Evolutionary conservation across 2,797 vertebrate species (phyloP).

Genomic region (Muscicapa comitata): DNA sequence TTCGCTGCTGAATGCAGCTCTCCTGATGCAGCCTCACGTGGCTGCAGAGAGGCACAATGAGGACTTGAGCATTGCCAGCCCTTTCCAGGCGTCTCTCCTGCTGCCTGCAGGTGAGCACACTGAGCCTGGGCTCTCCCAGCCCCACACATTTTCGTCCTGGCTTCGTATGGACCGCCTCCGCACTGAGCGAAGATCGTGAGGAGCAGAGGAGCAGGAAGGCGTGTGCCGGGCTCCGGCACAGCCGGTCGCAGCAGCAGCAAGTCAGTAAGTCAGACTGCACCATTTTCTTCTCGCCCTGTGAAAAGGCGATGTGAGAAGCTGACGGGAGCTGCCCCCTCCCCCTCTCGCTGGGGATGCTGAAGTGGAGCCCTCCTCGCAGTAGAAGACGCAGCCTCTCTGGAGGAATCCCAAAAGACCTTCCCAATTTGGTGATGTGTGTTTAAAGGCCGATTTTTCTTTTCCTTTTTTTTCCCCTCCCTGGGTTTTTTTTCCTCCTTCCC

Average conservation of each 20-base stretch:
- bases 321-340: slow-evolving; percentile 46
- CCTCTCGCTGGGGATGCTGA: slow-evolving; percentile 35
- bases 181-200: not conserved
- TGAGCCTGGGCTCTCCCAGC: not conserved
- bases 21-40: slow-evolving; percentile 67
- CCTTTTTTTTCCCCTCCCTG: rapidly evolving
- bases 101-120: slow-evolving; percentile 37
- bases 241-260: slow-evolving; percentile 42
- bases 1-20: slow-evolving; percentile 37
- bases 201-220: not conserved
- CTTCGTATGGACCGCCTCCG: not conserved
- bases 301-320: slow-evolving; percentile 65
- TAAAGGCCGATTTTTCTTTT: slow-evolving; percentile 35
- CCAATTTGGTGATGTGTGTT: slow-evolving; percentile 52
- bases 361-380: slow-evolving; percentile 75
- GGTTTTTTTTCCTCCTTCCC: rapidly evolving
- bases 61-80: not conserved
- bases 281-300: slow-evolving; percentile 76
- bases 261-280: slow-evolving; percentile 79
- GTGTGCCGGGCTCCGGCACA: slow-evolving; percentile 51
- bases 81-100: not conserved
- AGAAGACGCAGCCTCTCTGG: slow-evolving; percentile 70
- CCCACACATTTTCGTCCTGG: not conserved
- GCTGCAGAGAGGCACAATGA: slow-evolving; percentile 44
- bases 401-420: slow-evolving; percentile 69